Base-by-base conservation (phyloP, 2,888 invertebrate species). In the Oligia strigilis region DNA sequence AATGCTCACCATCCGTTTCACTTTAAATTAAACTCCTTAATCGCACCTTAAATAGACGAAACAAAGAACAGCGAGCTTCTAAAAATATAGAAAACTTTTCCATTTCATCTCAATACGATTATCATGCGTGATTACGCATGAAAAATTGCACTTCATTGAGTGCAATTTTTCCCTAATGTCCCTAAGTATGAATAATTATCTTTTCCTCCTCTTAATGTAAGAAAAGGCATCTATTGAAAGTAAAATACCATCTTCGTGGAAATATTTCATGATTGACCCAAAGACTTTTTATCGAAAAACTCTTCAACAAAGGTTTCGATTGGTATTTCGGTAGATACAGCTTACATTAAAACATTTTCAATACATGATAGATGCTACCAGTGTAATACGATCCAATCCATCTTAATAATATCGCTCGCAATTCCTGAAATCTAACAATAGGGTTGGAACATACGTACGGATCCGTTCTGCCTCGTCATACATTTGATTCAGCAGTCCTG, bases 371-470 rank as follows among this genome's bases (percentile, higher is more conserved):
- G 19, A 58, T 49, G 40, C 43, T 64, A 17, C 8, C n/a, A 69
- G 66, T 58, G 73, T 58, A 69, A 17, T 19, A 52, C 55, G 40
- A 84, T n/a, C 72, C 36, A 78, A 83, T 79, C 40, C 46, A 80
- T 83, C 69, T 64, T 66, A 66, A 58, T 64, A 77, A 67, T 71
- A 79, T 83, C 58, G 71, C 55, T 55, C 23, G 64, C 66, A 73
- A 75, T 80, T 62, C 72, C 64, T 67, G 58, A 70, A 83, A 83
- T 73, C 52, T 84, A 75, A 72, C 84, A 84, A 87, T 87, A 81
- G 65, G 43, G 19, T 67, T 66, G 58, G 46, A 77, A 60, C 67
- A 70, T 65, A 82, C 73, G 75, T 69, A 52, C 46, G 66, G 60
- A 77, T 74, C 55, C 64, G 62, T 88, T 78, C 55, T 69, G 87